These are phyloP conservation scores for Dysmachus trigonus DNA, from an alignment of 2,888 invertebrate genomes.

Conservation along the genomic window DNA sequence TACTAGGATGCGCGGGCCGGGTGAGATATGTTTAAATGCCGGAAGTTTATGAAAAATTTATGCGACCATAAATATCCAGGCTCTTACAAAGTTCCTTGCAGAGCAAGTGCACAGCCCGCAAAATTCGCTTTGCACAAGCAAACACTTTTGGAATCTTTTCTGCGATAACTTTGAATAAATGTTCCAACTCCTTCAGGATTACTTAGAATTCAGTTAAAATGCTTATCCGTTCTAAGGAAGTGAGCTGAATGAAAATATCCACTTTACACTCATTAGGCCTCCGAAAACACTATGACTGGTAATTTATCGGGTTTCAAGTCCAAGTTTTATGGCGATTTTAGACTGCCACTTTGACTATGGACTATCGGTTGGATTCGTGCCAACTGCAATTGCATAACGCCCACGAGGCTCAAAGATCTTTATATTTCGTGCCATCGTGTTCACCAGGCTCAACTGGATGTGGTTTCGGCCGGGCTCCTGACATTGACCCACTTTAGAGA, in stretches of 20 bases:
- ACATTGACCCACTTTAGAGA: neutral
- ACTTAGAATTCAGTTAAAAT: neutral
- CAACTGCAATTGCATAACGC: neutral
- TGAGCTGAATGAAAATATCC: neutral
- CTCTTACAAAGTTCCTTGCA: neutral
- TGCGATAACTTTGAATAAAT: neutral
- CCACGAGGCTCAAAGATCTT: neutral
- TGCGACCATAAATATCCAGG: neutral
- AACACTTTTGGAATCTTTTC: neutral
- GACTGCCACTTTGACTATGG: neutral
- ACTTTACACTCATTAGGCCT: neutral
- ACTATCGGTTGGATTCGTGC: neutral
- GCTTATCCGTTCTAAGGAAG: neutral
- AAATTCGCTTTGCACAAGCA: neutral
- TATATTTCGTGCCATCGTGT: neutral
- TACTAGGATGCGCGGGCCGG: neutral
- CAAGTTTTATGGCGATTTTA: neutral
- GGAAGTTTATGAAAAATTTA: neutral
- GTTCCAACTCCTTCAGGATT: neutral
- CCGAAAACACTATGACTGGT: neutral
- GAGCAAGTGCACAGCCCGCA: neutral
- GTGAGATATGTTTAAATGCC: neutral
- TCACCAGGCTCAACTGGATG: neutral
- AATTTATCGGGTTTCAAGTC: neutral
- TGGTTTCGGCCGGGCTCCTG: neutral